A percentile compares a stretch with the other conserved stretches of the same genome.
Evolutionary conservation across 1,140 invertebrate species (phyloP).

Genomic region (Helicoverpa armigera): DNA sequence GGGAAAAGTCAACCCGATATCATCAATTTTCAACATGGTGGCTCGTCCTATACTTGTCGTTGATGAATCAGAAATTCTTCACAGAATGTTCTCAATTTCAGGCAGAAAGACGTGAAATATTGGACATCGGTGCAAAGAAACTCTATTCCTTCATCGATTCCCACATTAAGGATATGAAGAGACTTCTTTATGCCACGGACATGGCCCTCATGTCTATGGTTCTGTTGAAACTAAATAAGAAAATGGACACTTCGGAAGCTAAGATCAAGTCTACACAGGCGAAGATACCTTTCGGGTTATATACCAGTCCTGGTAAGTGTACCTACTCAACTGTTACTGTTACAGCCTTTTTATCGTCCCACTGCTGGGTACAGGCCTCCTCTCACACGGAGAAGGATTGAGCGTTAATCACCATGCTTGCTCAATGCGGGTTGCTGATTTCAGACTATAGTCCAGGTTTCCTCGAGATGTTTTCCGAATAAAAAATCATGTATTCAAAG

Average conservation of each 20-base stretch:
- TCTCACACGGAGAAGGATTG: no score
- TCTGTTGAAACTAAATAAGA: conserved; percentile 78
- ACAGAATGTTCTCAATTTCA: conserved; percentile 39
- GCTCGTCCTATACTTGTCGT: no score
- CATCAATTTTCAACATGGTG: no score
- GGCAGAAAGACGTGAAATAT: conserved; percentile 73
- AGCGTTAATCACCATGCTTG: no score
- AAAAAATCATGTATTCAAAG: no score
- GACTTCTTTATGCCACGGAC: conserved; percentile 76
- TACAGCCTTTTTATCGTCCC: no score
- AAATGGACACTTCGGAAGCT: conserved; percentile 80
- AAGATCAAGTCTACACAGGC: conserved; percentile 80
- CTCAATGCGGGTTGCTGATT: no score
- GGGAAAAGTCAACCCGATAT: no score
- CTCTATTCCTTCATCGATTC: conserved; percentile 73
- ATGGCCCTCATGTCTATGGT: conserved; percentile 83
- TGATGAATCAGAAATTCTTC: not conserved
- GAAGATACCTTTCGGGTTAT: conserved; percentile 81
- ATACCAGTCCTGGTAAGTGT: conserved; percentile 76
- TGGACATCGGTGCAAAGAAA: conserved; percentile 68
- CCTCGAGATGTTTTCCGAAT: no score
- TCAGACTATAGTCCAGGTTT: no score
- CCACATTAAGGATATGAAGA: conserved; percentile 80
- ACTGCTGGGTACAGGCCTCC: no score
- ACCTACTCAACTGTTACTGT: no score